Evolutionary conservation across 2,888 invertebrate species (phyloP).

Genomic region (Hipparchia sbordonii): DNA sequence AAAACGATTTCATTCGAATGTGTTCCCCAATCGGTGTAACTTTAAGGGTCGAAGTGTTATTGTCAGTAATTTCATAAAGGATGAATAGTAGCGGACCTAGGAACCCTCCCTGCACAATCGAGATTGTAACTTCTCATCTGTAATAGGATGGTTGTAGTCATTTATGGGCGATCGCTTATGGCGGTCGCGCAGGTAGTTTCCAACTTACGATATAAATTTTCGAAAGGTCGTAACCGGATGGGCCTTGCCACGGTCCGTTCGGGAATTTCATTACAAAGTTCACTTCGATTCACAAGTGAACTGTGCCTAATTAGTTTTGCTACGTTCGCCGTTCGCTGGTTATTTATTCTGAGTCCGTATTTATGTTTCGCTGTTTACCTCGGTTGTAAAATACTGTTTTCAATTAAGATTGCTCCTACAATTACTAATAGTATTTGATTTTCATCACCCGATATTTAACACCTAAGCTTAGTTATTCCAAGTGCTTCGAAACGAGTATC

Average conservation of each 20-base stretch:
- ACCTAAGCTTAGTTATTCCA: neutral
- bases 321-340: conserved; percentile 40
- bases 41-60: conserved; percentile 24
- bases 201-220: conserved; percentile 38
- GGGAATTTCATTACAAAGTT: conserved; percentile 62
- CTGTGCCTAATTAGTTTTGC: conserved; percentile 55
- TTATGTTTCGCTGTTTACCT: conserved; percentile 15
- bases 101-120: conserved; percentile 18
- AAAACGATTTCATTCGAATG: conserved; percentile 12
- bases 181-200: conserved; percentile 39
- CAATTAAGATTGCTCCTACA: conserved; percentile 9
- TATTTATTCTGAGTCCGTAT: conserved; percentile 52
- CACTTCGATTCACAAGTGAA: conserved; percentile 56
- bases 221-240: conserved; percentile 28
- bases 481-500: neutral
- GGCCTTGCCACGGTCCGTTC: conserved; percentile 33
- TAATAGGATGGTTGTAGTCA: conserved; percentile 35
- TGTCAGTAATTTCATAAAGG: conserved; percentile 22
- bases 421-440: neutral
- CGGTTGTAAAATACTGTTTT: conserved; percentile 9
- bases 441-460: neutral
- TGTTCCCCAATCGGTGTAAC: conserved; percentile 3
- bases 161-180: conserved; percentile 40
- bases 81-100: conserved; percentile 24
- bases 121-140: conserved; percentile 33